phyloP scores from a whole-genome alignment of 2,797 vertebrate genomes.

The Varecia variegata region DNA sequence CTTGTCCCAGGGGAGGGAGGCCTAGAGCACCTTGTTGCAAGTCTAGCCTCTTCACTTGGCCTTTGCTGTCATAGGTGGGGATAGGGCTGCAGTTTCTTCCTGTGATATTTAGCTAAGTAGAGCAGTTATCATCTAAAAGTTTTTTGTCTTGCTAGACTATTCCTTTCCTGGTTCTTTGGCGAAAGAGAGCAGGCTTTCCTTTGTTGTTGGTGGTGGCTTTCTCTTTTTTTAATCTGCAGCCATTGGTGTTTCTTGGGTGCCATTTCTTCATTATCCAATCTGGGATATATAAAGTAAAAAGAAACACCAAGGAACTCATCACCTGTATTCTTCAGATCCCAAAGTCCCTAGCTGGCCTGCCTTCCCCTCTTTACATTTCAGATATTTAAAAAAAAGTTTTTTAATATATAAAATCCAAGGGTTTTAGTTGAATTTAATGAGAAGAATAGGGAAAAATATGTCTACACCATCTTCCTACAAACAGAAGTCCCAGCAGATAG shows the following conservation, averaged over 20 bases:
- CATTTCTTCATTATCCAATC: background rate
- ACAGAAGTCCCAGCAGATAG: constrained; percentile 33
- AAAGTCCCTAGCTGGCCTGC: background rate
- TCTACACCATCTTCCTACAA: constrained; percentile 19
- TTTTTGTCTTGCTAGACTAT: background rate
- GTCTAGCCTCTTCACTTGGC: background rate
- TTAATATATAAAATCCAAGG: background rate
- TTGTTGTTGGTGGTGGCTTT: background rate
- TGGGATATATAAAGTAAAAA: background rate
- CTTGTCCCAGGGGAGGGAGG: background rate
- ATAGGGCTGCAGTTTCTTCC: background rate
- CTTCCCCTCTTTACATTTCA: background rate
- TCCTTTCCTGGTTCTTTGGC: background rate
- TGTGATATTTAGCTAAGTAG: background rate
- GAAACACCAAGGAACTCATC: background rate
- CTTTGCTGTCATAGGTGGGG: background rate
- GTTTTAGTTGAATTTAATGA: background rate
- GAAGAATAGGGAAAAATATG: background rate
- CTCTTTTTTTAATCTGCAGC: background rate
- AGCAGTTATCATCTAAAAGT: background rate
- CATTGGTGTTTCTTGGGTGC: background rate
- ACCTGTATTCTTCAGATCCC: background rate
- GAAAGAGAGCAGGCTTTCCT: background rate
- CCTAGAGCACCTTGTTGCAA: background rate
- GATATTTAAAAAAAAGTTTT: background rate